A percentile compares a stretch with the other conserved stretches of the same genome.
These are phyloP conservation scores for Drosophila ambigua DNA, from an alignment of 1,140 invertebrate genomes.

Conservation along the genomic window DNA sequence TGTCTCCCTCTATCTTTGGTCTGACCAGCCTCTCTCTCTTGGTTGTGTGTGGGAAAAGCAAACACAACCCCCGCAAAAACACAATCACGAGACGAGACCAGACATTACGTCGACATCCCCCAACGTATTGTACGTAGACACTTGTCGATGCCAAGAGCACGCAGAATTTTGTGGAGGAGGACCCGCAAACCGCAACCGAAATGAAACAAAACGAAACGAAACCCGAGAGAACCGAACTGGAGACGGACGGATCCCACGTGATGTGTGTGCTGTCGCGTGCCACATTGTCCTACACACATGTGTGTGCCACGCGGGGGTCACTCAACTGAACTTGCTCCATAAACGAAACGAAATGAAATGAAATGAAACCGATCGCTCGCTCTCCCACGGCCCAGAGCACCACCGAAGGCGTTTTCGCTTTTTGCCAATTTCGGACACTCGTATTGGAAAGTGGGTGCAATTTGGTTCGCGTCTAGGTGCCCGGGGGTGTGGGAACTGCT, in stretches of 20 bases:
- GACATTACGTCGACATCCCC: slow-evolving; percentile 62
- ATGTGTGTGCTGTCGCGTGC: slow-evolving; percentile 60
- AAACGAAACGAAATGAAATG: slow-evolving; percentile 32
- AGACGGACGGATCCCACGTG: slow-evolving; percentile 42
- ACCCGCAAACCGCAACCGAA: too few species aligned
- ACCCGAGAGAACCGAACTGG: slow-evolving; percentile 4
- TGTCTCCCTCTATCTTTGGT: too few species aligned
- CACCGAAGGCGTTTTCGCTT: slow-evolving; percentile 59
- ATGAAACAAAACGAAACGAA: too few species aligned
- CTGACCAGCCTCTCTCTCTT: slow-evolving; percentile 9
- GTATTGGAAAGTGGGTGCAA: slow-evolving; percentile 54
- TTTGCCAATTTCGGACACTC: slow-evolving; percentile 54
- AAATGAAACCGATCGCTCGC: slow-evolving; percentile 30
- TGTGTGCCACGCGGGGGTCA: slow-evolving; percentile 49
- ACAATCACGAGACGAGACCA: slow-evolving; percentile 50
- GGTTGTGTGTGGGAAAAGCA: slow-evolving; percentile 45
- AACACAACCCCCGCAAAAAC: slow-evolving; percentile 60
- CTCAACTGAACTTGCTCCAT: slow-evolving; percentile 72
- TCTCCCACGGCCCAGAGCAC: slow-evolving; percentile 1
- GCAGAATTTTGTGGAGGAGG: slow-evolving; percentile 61
- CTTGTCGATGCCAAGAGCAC: slow-evolving; percentile 71
- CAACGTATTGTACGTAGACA: slow-evolving; percentile 43
- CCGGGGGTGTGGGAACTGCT: slow-evolving; percentile 67
- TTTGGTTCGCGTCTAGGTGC: slow-evolving; percentile 31
- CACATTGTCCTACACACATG: slow-evolving; percentile 68